Base-by-base conservation (phyloP, 1,140 invertebrate genomes). In the Drosophila fuyamai region DNA sequence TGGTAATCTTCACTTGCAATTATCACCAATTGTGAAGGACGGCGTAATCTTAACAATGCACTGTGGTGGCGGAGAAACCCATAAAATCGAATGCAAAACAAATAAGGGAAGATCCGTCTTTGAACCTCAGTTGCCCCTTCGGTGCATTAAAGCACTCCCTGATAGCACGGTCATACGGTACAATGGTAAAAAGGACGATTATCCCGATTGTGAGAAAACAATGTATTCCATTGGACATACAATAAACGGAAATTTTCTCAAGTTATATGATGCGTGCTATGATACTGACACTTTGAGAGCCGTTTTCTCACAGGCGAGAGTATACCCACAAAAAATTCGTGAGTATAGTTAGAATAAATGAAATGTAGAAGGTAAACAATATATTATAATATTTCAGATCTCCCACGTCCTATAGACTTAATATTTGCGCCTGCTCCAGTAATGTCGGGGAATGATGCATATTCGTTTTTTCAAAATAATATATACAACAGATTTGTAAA, bases 231-330 rank as follows among this genome's bases (percentile, higher is more conserved):
- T 76, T 23, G 59, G 67, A 6, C 29, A 65, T 40, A 14, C 1
- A 1, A 32, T 72, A 9, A 9, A 32, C 2, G 41, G 36, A 16
- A 16, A 40, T 5, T 63, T 63, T 10, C 10, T 76, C 5, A 60
- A 59, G 16, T 54, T 76, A 12, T 72, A 76, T 44, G 13, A 48
- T 0, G 38, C 40, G 10, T 71, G 59, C 36, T 76, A 65, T 12
- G 35, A 40, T 44, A 2, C 32, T 1, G 2, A 0, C 9, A 14
- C 5, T 14, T 29, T 72, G 10, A 40, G 27, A 13, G 36, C 59
- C 4, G 5, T 48, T 10, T 76, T 40, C 10, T 32, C 50, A 16
- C 48, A 73, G 7, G 48, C 48, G 5, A 43, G 5, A 3, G 36
- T 63, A 27, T 63, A 63, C 36, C 36, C 27, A 5, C 53, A 53